Percentiles rank a stretch among this genome's conserved stretches.
Evolutionary conservation across 1,140 invertebrate genomes (phyloP).

Genomic region (Dendroctonus ponderosae): DNA sequence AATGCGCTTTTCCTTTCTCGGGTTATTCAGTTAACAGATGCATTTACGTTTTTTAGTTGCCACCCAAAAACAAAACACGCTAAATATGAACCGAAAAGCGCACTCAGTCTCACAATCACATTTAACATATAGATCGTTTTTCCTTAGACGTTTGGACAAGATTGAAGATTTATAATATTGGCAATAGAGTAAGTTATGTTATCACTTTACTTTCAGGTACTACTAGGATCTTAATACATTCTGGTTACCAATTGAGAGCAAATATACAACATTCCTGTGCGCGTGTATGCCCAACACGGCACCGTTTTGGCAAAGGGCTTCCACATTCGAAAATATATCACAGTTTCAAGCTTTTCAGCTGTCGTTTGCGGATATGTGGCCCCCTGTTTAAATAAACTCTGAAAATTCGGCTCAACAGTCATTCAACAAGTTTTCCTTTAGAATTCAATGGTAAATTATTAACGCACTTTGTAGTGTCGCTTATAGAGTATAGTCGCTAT

Average conservation of each 20-base stretch:
- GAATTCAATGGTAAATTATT: too few relatives aligned
- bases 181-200: conserved; percentile 29
- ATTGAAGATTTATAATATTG: conserved; percentile 39
- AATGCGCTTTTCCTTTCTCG: conserved; percentile 14
- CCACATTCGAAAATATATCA: too few relatives aligned
- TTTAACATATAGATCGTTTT: conserved; percentile 29
- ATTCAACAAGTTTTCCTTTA: too few relatives aligned
- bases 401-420: too few relatives aligned
- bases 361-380: too few relatives aligned
- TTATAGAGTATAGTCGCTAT: too few relatives aligned
- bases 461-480: too few relatives aligned
- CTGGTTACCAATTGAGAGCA: conserved; percentile 30
- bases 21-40: too few relatives aligned
- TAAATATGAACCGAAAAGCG: conserved; percentile 2
- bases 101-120: conserved; percentile 17
- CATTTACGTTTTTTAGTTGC: too few relatives aligned
- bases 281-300: neutral
- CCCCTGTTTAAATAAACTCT: too few relatives aligned
- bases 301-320: neutral
- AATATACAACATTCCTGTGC: conserved; percentile 15
- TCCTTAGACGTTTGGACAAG: conserved; percentile 41
- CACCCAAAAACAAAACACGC: too few relatives aligned
- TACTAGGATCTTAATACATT: conserved; percentile 38
- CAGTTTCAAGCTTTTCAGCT: too few relatives aligned
- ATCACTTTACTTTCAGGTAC: conserved; percentile 45